Evolutionary conservation across 2,888 invertebrate species (phyloP).

Genomic region (Sinelater perroti): DNA sequence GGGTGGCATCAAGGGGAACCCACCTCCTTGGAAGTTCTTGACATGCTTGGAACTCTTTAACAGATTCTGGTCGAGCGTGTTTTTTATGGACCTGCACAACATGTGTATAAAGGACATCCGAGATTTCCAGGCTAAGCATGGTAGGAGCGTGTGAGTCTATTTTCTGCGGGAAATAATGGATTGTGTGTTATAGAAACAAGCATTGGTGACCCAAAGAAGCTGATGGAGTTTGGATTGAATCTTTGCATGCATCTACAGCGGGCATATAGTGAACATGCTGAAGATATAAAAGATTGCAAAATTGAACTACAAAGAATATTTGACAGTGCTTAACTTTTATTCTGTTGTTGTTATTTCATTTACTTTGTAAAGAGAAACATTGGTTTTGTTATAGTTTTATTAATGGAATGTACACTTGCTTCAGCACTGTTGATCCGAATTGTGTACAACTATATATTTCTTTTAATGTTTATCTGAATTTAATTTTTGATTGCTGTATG

Average conservation of each 20-base stretch:
- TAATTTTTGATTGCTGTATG: too few relatives aligned
- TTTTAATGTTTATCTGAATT: too few relatives aligned
- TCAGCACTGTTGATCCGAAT: too few relatives aligned
- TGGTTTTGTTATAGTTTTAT: too few relatives aligned
- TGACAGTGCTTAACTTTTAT: background rate
- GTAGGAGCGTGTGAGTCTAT: background rate
- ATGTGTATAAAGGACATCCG: constrained; percentile 51
- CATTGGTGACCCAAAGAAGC: constrained; percentile 30
- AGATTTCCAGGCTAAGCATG: constrained; percentile 37
- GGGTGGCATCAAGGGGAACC: too few relatives aligned
- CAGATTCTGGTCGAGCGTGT: constrained; percentile 70
- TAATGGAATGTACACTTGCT: too few relatives aligned
- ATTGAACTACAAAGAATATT: constrained; percentile 37
- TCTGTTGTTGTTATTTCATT: too few relatives aligned
- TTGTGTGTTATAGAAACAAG: constrained; percentile 44
- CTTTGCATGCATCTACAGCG: constrained; percentile 42
- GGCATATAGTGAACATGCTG: constrained; percentile 34
- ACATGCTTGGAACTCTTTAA: constrained; percentile 66
- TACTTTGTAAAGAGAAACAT: too few relatives aligned
- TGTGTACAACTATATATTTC: too few relatives aligned
- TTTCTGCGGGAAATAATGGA: background rate
- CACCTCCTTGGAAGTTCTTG: constrained; percentile 66
- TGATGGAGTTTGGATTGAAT: constrained; percentile 39
- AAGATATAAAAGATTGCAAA: constrained; percentile 35
- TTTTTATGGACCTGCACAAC: constrained; percentile 60